These are phyloP conservation scores for Sarcophilus harrisii DNA, from an alignment of 2,797 vertebrate species.

Conservation along the genomic window DNA sequence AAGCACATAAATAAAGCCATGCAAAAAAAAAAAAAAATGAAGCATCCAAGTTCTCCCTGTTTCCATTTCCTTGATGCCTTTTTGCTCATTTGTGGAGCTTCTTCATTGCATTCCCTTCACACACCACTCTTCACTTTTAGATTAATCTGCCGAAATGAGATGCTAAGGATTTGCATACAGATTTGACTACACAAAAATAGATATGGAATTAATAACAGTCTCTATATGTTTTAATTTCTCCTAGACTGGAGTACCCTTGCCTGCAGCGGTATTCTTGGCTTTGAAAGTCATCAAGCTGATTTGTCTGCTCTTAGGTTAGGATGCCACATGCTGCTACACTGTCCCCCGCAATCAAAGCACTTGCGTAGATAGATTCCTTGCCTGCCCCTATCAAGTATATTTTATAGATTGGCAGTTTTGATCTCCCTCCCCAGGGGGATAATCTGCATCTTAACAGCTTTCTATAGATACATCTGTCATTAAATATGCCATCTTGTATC, in stretches of 20 bases:
- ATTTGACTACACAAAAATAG: slow-evolving; percentile 92
- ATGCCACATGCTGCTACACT: slow-evolving; percentile 90
- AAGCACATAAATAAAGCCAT: slow-evolving; percentile 74
- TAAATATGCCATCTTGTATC: slow-evolving; percentile 89
- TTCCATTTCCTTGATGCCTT: slow-evolving; percentile 69
- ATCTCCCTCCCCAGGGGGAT: slow-evolving; percentile 88
- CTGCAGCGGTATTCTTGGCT: slow-evolving; percentile 89
- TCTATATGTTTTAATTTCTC: slow-evolving; percentile 92
- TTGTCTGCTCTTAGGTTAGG: slow-evolving; percentile 90
- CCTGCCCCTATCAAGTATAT: slow-evolving; percentile 88
- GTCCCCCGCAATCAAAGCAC: slow-evolving; percentile 90
- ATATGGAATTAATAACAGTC: slow-evolving; percentile 91
- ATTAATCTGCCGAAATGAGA: slow-evolving; percentile 91
- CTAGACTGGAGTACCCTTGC: slow-evolving; percentile 90
- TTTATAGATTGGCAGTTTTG: slow-evolving; percentile 91
- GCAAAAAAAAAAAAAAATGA: slow-evolving; percentile 28
- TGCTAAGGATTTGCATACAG: slow-evolving; percentile 92
- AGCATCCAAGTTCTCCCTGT: slow-evolving; percentile 70
- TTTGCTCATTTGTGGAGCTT: slow-evolving; percentile 81
- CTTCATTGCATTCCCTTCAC: slow-evolving; percentile 87
- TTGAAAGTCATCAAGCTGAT: slow-evolving; percentile 92
- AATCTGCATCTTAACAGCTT: slow-evolving; percentile 91
- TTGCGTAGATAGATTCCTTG: slow-evolving; percentile 86
- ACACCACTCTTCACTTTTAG: slow-evolving; percentile 85
- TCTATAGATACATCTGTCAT: slow-evolving; percentile 91